Evolutionary conservation across 2,797 vertebrate species (phyloP), one percentile per base, ranked within the genome.

Genomic region (Salarias fasciatus): DNA sequence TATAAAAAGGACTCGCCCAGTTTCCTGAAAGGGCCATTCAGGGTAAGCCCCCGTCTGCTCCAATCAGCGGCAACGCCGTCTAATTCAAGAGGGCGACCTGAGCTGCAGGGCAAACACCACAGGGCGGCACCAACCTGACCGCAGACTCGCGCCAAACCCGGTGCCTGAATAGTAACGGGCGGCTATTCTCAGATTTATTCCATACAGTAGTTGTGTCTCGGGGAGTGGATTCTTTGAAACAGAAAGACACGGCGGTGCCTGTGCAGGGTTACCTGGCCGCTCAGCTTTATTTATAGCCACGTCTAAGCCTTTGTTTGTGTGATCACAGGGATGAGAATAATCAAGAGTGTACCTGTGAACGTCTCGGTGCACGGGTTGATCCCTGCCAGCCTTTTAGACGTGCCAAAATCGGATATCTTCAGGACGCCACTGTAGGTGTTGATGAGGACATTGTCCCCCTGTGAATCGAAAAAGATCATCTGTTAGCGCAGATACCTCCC

Each of bases 391-490:
- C 97, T 94, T 91, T 99, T 99, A 13, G 97, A 99, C 12, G 98
- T 99, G 65, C 98, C 98, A 51, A 99, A 99, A 86, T 99, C 98
- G 0, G 98, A 99, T 80, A 99, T 99, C 92, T 99, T 99, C 88
- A 99, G 91, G 62, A 99, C 96, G 12, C 98, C 98, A 12, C 98
- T 99, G 82, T 99, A 99, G 1, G 98, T 99, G 90, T 99, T 99
- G 86, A 99, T 99, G 85, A 99, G 92, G 47, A 99, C 98, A 0
- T 99, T 99, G 80, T 99, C 98, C 14, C 98, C 98, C 98, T 99
- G 88, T 8, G 14, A 58, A 70, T 38, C 33, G 46, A 55, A 63
- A 69, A 0, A 55, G 28, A 61, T 4, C 6, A 35, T 24, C 2
- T 3, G 18, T 79, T 57, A 87, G 60, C 78, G 60, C 51, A 45